Conservation (phyloP, 2,113 vertebrate genomes). For the Rhinolophus sinicus region DNA sequence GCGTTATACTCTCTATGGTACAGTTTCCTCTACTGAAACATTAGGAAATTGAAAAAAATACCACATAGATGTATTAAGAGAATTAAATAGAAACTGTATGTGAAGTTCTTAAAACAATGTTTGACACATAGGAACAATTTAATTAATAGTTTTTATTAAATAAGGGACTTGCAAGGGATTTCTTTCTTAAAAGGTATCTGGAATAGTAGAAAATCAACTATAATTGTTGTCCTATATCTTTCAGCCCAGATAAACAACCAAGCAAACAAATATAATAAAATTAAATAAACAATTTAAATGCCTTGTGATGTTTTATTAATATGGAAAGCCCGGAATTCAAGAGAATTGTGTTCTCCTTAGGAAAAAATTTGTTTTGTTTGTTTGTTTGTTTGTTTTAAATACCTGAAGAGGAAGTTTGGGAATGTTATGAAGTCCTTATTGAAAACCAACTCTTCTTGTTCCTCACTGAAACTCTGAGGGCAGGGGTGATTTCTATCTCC, state of each 20-base stretch:
- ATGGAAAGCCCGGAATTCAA: neutral
- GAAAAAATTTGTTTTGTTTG: neutral
- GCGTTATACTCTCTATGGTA: neutral
- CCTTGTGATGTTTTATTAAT: neutral
- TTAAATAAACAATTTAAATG: neutral
- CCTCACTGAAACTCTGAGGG: neutral
- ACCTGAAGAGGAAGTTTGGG: neutral
- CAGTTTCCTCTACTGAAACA: neutral
- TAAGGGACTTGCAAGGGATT: neutral
- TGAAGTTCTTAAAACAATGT: neutral
- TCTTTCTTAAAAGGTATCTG: neutral
- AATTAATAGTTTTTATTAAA: neutral
- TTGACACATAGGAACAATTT: neutral
- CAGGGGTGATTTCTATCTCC: neutral
- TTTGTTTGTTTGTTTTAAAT: neutral
- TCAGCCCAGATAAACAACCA: neutral
- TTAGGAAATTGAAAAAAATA: neutral
- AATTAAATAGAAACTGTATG: neutral
- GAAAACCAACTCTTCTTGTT: neutral
- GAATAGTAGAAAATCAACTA: neutral
- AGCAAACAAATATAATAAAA: neutral
- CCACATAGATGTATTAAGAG: neutral
- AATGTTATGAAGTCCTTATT: neutral
- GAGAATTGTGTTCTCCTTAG: neutral
- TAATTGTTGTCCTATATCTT: neutral